Evolutionary conservation across 2,113 vertebrate genomes (phyloP), one percentile per base, ranked within the genome.

Genomic region (Megaceryle torquata): DNA sequence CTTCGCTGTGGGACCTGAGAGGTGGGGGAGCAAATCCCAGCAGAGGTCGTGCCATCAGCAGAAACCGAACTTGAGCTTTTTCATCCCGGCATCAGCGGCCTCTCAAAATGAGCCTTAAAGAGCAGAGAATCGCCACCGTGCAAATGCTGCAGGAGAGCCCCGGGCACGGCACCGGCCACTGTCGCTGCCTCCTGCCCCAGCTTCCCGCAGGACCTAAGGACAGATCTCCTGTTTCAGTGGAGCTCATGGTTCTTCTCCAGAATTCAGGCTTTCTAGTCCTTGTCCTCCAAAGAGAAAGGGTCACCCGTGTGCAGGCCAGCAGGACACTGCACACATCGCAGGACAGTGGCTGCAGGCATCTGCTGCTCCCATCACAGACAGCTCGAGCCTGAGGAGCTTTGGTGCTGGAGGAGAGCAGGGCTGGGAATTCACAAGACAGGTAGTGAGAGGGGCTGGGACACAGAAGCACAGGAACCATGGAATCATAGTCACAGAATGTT

Each of bases 281-380:
- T 5, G 22, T 13, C 28, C 53, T 65, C 59, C 46, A 46, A 28
- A 82, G 46, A 7, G 65, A n/a, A 46, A 15, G 56, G 54, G 64
- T 72, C 54, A 33, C 9, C 24, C 1, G 6, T 2, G 10, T 6
- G 6, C 18, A 18, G 41, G 46, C 37, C 8, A 0, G 8, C 13
- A 15, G 39, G 44, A n/a, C 8, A 0, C 1, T 5, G 72, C 31
- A 7, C 25, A 6, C 20, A 13, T 51, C 50, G 21, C 0, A 0
- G 44, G 67, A 25, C 50, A 51, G 48, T 11, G 28, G 48, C 35
- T 2, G 2, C 13, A 17, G 59, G 2, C 20, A 8, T 11, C 11
- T 0, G 0, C 53, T 35, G 68, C 28, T 83, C 41, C 59, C 5
- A 1, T 57, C 56, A 2, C 3, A 12, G 86, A 4, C 31, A 11